Conservation (phyloP, 2,113 vertebrate species). For the Hipposideros armiger region DNA sequence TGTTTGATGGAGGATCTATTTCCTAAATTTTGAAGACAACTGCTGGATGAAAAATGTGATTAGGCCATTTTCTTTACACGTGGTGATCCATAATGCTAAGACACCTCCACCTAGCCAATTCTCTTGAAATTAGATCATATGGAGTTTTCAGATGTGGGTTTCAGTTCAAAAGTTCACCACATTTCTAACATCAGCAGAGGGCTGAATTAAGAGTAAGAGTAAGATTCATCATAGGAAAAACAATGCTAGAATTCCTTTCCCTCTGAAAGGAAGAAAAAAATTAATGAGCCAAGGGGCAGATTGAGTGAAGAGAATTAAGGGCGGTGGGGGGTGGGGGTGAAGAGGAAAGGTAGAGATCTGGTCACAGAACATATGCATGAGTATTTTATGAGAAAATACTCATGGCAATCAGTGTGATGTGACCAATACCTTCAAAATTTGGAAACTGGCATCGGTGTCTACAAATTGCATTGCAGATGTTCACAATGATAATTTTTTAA, state of each 20-base stretch:
- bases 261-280: conserved; percentile 17
- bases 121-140: neutral
- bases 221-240: neutral
- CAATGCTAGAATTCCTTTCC: neutral
- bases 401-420: neutral
- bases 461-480: neutral
- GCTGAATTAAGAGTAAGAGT: neutral
- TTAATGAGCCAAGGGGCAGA: neutral
- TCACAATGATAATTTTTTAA: neutral
- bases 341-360: neutral
- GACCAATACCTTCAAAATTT: neutral
- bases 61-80: neutral
- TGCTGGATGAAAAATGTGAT: neutral
- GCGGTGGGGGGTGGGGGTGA: too few relatives aligned
- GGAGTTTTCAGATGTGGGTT: neutral
- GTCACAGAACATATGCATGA: neutral
- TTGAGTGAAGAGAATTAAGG: neutral
- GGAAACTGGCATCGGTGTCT: neutral
- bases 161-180: neutral
- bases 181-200: neutral
- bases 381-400: neutral
- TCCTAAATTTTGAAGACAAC: conserved; percentile 41
- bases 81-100: neutral
- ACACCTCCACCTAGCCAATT: neutral
- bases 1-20: neutral